Base-by-base conservation (phyloP, 2,797 vertebrate species). In the Phylloscopus collybita region DNA sequence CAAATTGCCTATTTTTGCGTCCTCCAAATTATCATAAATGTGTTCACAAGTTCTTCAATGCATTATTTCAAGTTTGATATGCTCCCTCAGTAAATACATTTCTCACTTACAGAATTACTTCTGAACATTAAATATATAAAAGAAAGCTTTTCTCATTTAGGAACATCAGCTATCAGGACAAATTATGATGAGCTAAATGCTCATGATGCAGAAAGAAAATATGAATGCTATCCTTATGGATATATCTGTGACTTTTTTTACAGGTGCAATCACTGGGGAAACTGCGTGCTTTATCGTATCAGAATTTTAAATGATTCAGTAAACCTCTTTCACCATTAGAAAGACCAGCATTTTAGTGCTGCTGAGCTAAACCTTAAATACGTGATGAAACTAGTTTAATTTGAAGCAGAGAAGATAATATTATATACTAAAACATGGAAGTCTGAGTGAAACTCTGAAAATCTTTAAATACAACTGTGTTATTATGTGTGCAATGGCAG, bases 1-100 rank as follows among this genome's bases (percentile, higher is more conserved):
- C 42, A 86, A 96, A 92, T 47, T 86, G 76, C 53, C n/a, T 16
- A 25, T 76, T 91, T 91, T 85, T 66, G 57, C 57, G 53, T 76
- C 78, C 64, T 70, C 22, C 42, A 47, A 53, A 87, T 84, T 42
- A 78, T 34, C 57, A 86, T 30, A 87, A 88, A 76, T n/a, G 40
- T 40, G 57, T 76, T 64, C 1, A 0, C 34, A 60, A 79, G 67
- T 49, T 80, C 45, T 85, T 81, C 53, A 71, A 13, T 71, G 53
- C 2, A 3, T 45, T 80, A 83, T 59, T 93, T 67, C 86, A 87
- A 80, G 57, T 36, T 36, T 57, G 51, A 88, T 76, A 50, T 27
- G 38, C 61, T 80, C 0, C 0, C 16, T 59, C 32, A 65, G 71
- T 80, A 80, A 95, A 95, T 62, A 85, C 51, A 85, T 64, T 67